Conservation (phyloP, 2,888 invertebrate genomes). For the Drosophila histrio region DNA sequence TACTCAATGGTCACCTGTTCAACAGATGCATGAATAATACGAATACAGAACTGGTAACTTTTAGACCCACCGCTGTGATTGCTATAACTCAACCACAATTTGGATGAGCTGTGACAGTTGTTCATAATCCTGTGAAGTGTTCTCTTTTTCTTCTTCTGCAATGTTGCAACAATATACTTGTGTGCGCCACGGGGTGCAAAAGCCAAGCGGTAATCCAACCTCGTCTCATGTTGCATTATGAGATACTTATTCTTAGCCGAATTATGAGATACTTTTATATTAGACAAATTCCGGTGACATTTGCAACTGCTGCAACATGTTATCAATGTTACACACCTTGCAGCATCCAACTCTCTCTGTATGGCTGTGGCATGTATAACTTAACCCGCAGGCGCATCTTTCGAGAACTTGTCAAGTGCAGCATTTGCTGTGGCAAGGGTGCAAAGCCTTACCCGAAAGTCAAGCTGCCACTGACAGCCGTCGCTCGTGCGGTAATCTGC, state of each 20-base stretch:
- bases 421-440: slow-evolving; percentile 6
- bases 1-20: slow-evolving; percentile 15
- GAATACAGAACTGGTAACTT: no score
- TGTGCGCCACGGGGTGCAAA: slow-evolving; percentile 9
- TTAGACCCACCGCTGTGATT: neutral
- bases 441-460: neutral
- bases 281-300: neutral
- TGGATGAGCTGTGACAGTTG: slow-evolving; percentile 4
- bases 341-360: neutral
- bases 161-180: slow-evolving; percentile 10
- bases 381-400: slow-evolving; percentile 2
- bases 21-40: neutral
- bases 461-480: slow-evolving; percentile 13
- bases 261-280: slow-evolving; percentile 41
- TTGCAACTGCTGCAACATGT: slow-evolving; percentile 31
- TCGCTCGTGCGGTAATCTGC: slow-evolving; percentile 22
- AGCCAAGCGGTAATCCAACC: neutral
- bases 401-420: slow-evolving; percentile 28
- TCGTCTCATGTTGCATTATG: neutral
- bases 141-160: neutral
- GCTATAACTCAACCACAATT: slow-evolving; percentile 7
- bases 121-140: slow-evolving; percentile 1
- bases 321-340: slow-evolving; percentile 22
- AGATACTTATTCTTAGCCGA: slow-evolving; percentile 1
- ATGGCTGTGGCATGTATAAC: neutral